Evolutionary conservation across 2,888 invertebrate species (phyloP).

Genomic region (Barypeithes pellucidus): DNA sequence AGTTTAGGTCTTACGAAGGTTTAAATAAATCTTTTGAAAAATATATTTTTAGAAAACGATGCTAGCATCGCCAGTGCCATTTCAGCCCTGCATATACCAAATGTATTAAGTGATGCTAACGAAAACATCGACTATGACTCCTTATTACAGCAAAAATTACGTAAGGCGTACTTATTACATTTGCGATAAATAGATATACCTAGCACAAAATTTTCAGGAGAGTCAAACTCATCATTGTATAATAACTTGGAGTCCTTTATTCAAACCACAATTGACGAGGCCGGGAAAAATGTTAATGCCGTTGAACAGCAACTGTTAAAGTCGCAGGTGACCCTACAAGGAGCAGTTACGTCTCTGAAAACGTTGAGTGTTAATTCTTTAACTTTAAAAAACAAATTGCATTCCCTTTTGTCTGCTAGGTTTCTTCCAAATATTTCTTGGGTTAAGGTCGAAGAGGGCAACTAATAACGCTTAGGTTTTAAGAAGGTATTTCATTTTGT

Average conservation of each 20-base stretch:
- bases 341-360: constrained; percentile 66
- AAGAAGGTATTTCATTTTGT: not conserved
- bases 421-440: constrained; percentile 64
- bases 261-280: constrained; percentile 62
- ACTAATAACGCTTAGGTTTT: not conserved
- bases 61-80: constrained; percentile 63
- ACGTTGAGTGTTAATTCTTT: constrained; percentile 64
- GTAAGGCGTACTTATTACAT: constrained; percentile 56
- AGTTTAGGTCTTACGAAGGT: constrained; percentile 32
- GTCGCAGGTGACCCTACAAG: constrained; percentile 67
- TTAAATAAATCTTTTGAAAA: constrained; percentile 28
- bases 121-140: constrained; percentile 59
- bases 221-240: constrained; percentile 64
- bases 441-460: constrained; percentile 19
- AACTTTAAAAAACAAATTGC: constrained; percentile 65
- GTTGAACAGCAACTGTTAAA: constrained; percentile 67
- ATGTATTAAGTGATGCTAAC: constrained; percentile 50
- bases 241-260: constrained; percentile 63
- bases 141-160: constrained; percentile 64
- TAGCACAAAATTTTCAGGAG: constrained; percentile 60
- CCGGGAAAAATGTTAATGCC: constrained; percentile 62
- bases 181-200: not conserved
- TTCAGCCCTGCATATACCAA: constrained; percentile 57
- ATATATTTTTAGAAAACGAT: constrained; percentile 60
- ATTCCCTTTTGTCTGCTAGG: constrained; percentile 64